These are phyloP conservation scores for Fringilla coelebs DNA, from an alignment of 2,797 vertebrate species.

Conservation along the genomic window DNA sequence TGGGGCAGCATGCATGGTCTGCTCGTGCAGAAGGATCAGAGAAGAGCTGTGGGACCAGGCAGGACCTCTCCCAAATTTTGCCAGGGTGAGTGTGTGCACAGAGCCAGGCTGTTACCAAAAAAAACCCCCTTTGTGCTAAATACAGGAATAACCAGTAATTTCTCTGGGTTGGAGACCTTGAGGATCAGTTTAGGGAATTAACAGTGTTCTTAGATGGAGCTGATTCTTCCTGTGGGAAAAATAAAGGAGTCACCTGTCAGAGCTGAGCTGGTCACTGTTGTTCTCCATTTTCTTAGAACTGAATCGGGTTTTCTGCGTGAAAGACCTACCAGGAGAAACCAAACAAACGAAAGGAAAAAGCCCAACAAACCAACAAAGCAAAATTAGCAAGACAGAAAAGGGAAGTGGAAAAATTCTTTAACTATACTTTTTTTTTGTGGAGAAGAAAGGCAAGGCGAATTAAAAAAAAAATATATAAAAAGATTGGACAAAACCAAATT, in stretches of 20 bases:
- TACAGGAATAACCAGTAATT: background rate
- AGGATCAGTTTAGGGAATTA: background rate
- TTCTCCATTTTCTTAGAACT: background rate
- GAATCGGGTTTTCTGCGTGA: background rate
- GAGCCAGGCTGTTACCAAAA: background rate
- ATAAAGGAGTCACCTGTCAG: background rate
- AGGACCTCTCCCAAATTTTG: background rate
- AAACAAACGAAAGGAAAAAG: background rate
- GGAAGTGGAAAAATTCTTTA: background rate
- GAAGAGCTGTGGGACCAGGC: background rate
- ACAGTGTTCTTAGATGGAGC: background rate
- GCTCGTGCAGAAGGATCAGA: background rate
- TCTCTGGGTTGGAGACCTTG: background rate
- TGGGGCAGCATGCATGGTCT: background rate
- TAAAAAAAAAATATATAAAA: background rate
- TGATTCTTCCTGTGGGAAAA: background rate
- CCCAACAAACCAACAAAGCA: background rate
- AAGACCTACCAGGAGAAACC: background rate
- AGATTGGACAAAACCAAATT: background rate
- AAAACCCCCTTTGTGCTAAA: background rate
- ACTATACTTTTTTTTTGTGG: background rate
- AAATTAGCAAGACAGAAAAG: background rate
- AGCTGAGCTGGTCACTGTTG: background rate
- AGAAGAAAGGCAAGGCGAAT: background rate
- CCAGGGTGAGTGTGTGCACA: background rate